Base-by-base conservation (phyloP, 30 jellyfish, hydroid and myxozoan genomes). In the Nemopilema nomurai region DNA sequence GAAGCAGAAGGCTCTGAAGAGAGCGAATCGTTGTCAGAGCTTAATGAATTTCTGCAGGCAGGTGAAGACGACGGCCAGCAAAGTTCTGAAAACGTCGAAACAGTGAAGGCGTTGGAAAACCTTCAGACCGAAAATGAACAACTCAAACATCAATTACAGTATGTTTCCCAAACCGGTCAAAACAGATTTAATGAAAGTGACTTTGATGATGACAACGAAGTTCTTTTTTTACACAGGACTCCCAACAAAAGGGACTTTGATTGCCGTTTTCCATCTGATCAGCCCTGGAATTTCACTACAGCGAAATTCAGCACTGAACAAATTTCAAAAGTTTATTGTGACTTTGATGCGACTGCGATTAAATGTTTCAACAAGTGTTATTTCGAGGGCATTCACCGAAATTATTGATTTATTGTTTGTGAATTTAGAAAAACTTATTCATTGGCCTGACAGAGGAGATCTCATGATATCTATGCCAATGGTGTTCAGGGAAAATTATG, bases 371-470 rank as follows among this genome's bases (percentile, higher is more conserved):
- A 9, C 70, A 41, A 73, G 83, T 73, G 83, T 73, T 1, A 73
- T 73, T 51, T 18, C 28, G 3, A 27, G 18, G 31, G 76, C 77
- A 16, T 20, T 67, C 25, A 22, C 77, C 22, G 77, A 67, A 16
- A 51, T 73, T 32, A 73, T 73, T 73, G 74, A 17, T 51, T 7
- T 73, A 32, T 8, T 73, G 7, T 32, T 3, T 73, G 83, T 7
- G 18, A 73, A 73, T 20, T 23, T 30, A 73, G 26, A 27, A 41
- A 23, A 23, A 3, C 28, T 18, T 27, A 25, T 83, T 73, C 29
- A 7, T 19, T 83, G 92, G 86, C 86, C 92, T 9, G 69, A 52
- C 24, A 83, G 92, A 71, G 86, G 41, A 27, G 80, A 66, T 17
- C 64, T 73, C 20, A 18, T 25, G 73, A 71, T 13, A 30, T 28